Conservation (phyloP, 2,113 vertebrate species). For the Terrapene triunguis region DNA sequence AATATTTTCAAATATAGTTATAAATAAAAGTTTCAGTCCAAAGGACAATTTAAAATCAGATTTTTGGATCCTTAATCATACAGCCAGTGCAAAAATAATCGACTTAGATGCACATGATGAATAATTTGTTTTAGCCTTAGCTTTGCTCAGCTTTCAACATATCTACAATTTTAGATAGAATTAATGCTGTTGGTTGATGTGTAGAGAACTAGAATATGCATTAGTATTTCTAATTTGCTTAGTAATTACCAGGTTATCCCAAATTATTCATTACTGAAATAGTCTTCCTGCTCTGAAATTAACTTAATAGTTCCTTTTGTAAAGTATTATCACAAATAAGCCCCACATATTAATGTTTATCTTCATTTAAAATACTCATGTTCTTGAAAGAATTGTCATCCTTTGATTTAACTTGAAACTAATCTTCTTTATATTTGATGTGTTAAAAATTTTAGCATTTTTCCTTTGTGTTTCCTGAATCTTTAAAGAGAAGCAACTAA, state of each 20-base stretch:
- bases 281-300: background rate
- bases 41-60: conserved; percentile 5
- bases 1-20: background rate
- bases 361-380: background rate
- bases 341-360: background rate
- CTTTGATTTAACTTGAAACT: background rate
- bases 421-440: background rate
- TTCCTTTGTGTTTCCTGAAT: background rate
- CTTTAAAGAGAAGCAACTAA: conserved; percentile 27
- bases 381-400: background rate
- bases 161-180: background rate
- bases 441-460: background rate
- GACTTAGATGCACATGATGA: background rate
- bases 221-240: background rate
- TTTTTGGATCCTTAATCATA: background rate
- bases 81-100: background rate
- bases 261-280: background rate
- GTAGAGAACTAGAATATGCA: background rate
- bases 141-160: background rate
- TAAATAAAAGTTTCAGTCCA: background rate
- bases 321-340: background rate
- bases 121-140: background rate
- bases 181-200: background rate
- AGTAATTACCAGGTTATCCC: background rate
- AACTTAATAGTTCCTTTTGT: background rate